A percentile compares a stretch with the other conserved stretches of the same genome.
Evolutionary conservation across 2,113 vertebrate species (phyloP).

Genomic region (Sisor rabdophorus): DNA sequence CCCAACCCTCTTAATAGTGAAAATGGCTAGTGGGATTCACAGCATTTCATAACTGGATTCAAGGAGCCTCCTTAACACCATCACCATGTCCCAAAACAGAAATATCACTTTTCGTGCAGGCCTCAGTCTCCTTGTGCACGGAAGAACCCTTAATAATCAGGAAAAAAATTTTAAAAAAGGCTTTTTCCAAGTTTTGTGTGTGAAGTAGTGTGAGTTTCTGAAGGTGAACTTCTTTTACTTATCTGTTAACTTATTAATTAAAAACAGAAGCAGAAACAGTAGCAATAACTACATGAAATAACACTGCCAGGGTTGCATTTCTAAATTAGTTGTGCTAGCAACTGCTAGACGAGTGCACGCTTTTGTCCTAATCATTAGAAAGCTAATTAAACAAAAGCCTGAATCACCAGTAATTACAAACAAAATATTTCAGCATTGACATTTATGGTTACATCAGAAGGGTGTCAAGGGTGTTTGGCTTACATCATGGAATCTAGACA

Average conservation of each 20-base stretch:
- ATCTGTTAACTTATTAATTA: slow-evolving; percentile 64
- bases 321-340: slow-evolving; percentile 15
- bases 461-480: slow-evolving; percentile 9
- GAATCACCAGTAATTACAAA: slow-evolving; percentile 1
- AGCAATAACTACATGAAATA: no score
- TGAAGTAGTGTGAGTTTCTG: no score
- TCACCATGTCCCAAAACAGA: no score
- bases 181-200: no score
- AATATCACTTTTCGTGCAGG: no score
- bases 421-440: slow-evolving; percentile 3
- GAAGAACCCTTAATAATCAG: no score
- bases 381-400: slow-evolving; percentile 16
- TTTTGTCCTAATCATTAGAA: slow-evolving; percentile 8
- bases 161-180: no score
- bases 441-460: slow-evolving; percentile 11
- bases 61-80: no score
- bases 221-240: slow-evolving; percentile 44
- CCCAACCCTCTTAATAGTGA: no score
- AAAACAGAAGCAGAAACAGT: slow-evolving; percentile 49
- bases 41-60: no score
- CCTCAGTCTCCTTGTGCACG: no score
- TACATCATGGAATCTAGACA: slow-evolving; percentile 31
- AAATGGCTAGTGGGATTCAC: no score
- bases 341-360: slow-evolving; percentile 1
- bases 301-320: slow-evolving; percentile 45